Conservation (phyloP, 2,888 invertebrate species). For the Drosophila seclusa region DNA sequence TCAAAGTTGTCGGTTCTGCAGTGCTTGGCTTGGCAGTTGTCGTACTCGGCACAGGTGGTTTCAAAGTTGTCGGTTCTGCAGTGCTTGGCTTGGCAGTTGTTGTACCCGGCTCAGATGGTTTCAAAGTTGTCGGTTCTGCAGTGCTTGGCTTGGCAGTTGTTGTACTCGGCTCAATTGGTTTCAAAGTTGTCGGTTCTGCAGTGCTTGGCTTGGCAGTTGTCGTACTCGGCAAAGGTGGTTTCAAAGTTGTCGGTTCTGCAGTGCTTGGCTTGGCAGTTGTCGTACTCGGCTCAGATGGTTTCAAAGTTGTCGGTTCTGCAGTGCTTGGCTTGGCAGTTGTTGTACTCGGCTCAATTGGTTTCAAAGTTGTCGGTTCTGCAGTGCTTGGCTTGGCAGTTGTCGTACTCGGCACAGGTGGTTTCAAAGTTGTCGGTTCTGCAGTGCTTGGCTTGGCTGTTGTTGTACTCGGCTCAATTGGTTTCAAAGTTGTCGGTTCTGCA, state of each 20-base stretch:
- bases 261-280: neutral
- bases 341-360: neutral
- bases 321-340: neutral
- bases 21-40: neutral
- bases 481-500: neutral
- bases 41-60: neutral
- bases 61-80: neutral
- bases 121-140: neutral
- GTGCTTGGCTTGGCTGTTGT: neutral
- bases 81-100: neutral
- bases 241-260: neutral
- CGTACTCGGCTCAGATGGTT: neutral
- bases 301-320: fast-evolving
- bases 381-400: neutral
- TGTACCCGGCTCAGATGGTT: neutral
- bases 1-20: neutral
- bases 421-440: neutral
- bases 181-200: neutral
- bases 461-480: neutral
- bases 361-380: neutral
- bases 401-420: neutral
- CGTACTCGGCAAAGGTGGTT: neutral
- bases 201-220: neutral
- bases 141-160: slow-evolving; percentile 1
- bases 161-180: neutral